phyloP scores from a whole-genome alignment of 2,113 vertebrate genomes.

The Anhinga anhinga region DNA sequence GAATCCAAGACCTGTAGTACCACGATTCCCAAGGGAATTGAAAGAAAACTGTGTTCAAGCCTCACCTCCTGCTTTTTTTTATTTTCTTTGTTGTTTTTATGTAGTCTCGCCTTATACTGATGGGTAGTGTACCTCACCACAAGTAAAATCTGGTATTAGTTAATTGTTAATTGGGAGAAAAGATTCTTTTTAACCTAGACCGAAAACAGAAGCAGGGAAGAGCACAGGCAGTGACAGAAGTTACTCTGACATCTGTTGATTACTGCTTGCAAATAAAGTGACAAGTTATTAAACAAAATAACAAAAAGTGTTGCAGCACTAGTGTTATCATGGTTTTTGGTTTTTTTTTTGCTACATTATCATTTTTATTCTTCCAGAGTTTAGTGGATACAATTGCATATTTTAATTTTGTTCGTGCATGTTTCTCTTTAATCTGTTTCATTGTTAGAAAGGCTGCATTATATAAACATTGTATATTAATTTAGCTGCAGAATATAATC shows the following conservation, averaged over 20 bases:
- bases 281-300: conserved; percentile 66
- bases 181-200: conserved; percentile 80
- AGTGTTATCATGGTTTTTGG: background rate
- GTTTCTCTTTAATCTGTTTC: background rate
- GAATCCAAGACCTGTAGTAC: conserved; percentile 79
- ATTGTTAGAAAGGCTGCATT: conserved; percentile 29
- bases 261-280: conserved; percentile 53
- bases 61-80: conserved; percentile 66
- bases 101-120: conserved; percentile 66
- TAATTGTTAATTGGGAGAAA: conserved; percentile 78
- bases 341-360: background rate
- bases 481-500: conserved; percentile 32
- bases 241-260: conserved; percentile 87
- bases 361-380: background rate
- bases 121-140: conserved; percentile 62
- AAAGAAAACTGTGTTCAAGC: conserved; percentile 75
- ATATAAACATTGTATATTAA: conserved; percentile 1
- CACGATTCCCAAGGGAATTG: conserved; percentile 81
- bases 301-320: background rate
- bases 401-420: conserved; percentile 5
- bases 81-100: conserved; percentile 75
- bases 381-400: background rate
- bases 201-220: conserved; percentile 77
- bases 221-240: conserved; percentile 75
- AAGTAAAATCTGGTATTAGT: conserved; percentile 65